Conservation (phyloP, 2,113 vertebrate species). For the Manacus vitellinus region DNA sequence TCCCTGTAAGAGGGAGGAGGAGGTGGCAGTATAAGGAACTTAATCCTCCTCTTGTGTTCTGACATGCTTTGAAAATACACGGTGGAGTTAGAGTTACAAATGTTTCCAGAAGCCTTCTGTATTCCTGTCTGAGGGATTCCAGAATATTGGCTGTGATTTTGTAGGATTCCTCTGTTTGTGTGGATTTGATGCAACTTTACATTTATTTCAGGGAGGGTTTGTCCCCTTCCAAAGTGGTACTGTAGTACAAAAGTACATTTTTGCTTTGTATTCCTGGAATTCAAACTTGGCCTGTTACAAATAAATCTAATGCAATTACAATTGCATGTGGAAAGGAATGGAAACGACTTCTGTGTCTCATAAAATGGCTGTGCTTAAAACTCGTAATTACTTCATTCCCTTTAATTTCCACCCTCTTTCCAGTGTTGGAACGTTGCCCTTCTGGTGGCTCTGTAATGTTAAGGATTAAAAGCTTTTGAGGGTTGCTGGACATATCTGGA, state of each 20-base stretch:
- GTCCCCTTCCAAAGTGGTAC: background rate
- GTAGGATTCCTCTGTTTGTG: background rate
- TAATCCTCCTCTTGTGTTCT: constrained; percentile 43
- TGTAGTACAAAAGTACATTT: background rate
- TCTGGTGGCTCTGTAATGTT: background rate
- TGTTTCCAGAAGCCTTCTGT: background rate
- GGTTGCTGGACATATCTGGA: background rate
- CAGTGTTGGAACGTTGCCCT: background rate
- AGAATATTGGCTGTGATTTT: background rate
- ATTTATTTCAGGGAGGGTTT: background rate
- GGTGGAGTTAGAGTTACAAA: background rate
- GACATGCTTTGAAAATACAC: constrained; percentile 11
- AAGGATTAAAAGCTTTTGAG: background rate
- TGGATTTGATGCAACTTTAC: background rate
- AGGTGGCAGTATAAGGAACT: background rate
- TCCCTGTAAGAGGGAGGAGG: background rate
- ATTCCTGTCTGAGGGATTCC: background rate
- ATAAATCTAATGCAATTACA: background rate
- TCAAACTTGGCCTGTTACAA: background rate
- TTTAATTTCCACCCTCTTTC: background rate
- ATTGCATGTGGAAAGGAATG: background rate
- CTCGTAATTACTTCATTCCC: background rate
- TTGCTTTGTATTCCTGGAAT: background rate
- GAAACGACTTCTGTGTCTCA: background rate
- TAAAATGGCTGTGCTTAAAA: background rate